Conservation (phyloP, 2,797 vertebrate genomes). For the Vespertilio murinus region DNA sequence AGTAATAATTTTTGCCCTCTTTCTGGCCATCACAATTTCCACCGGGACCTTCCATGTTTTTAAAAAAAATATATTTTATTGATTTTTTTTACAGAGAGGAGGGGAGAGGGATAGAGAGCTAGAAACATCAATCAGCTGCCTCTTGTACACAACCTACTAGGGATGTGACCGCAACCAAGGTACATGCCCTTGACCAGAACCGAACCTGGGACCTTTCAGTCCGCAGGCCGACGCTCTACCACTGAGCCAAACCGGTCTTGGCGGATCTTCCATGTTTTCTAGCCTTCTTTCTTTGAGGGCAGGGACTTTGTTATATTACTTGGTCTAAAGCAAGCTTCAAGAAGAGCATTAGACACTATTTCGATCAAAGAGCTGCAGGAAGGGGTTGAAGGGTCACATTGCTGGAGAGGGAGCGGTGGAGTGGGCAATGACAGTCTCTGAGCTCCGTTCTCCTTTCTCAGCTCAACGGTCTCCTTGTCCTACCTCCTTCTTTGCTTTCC, state of each 20-base stretch:
- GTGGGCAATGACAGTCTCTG: neutral
- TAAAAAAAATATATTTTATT: no score
- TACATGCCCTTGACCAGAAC: no score
- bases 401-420: no score
- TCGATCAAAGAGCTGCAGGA: neutral
- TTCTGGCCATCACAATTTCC: neutral
- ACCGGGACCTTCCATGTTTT: neutral
- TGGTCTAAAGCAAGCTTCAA: conserved; percentile 24
- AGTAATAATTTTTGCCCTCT: neutral
- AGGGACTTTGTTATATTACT: neutral
- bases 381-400: neutral
- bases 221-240: no score
- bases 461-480: neutral
- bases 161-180: no score
- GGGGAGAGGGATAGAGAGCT: no score
- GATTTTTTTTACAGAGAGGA: no score
- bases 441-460: neutral
- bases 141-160: no score
- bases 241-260: no score
- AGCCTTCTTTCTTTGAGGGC: neutral
- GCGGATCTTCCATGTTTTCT: neutral
- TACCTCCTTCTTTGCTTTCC: neutral
- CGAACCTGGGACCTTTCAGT: no score
- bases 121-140: no score
- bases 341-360: neutral